These are phyloP conservation scores for Pantala flavescens DNA, from an alignment of 1,140 invertebrate genomes.

Conservation along the genomic window DNA sequence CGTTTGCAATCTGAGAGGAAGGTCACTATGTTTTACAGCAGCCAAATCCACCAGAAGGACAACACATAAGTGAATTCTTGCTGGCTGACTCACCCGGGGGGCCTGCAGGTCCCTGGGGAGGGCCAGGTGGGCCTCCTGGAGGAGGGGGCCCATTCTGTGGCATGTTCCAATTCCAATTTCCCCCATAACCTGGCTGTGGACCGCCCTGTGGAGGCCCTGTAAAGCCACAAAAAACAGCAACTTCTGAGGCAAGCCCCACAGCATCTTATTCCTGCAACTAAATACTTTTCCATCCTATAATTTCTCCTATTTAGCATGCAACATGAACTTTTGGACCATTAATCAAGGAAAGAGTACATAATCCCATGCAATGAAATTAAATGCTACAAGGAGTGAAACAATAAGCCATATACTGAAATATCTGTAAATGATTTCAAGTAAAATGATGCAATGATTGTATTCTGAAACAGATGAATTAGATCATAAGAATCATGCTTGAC, in stretches of 20 bases:
- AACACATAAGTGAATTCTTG: background rate
- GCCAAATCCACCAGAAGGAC: background rate
- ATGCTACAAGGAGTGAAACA: too few species aligned
- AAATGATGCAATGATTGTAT: too few species aligned
- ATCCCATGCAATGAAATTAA: too few species aligned
- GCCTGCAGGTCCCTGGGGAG: slow-evolving; percentile 37
- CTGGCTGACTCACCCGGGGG: slow-evolving; percentile 39
- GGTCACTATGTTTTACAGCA: too few species aligned
- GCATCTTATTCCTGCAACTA: slow-evolving; percentile 26
- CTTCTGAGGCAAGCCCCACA: slow-evolving; percentile 19
- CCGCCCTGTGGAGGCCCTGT: slow-evolving; percentile 40
- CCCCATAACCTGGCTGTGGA: slow-evolving; percentile 43
- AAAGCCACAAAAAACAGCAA: slow-evolving; percentile 19
- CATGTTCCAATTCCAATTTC: slow-evolving; percentile 48
- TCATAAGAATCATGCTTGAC: too few species aligned
- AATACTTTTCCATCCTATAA: background rate
- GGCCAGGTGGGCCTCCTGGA: slow-evolving; percentile 40
- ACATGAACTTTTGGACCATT: too few species aligned
- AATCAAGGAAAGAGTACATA: too few species aligned
- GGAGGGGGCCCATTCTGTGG: slow-evolving; percentile 44
- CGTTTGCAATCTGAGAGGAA: too few species aligned
- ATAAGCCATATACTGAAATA: too few species aligned
- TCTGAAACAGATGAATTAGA: too few species aligned
- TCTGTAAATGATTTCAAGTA: too few species aligned
- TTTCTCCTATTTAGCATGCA: too few species aligned